Percentiles rank a stretch among this genome's conserved stretches.
phyloP scores from a whole-genome alignment of 2,113 vertebrate genomes.

The Phrynosoma blainvillii region DNA sequence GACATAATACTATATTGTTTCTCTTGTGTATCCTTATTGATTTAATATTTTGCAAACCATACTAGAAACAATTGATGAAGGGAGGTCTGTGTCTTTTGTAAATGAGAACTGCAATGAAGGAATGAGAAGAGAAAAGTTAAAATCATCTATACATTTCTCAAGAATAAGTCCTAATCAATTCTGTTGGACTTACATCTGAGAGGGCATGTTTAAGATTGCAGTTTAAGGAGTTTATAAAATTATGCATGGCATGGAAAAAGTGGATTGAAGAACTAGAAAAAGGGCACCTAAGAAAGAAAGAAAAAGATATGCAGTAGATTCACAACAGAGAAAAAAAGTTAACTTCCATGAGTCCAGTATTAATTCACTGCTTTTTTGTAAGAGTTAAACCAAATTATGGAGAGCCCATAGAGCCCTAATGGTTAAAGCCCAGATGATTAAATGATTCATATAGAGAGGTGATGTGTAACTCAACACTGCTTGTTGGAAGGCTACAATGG shows the following conservation, averaged over 20 bases:
- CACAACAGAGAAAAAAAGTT: background rate
- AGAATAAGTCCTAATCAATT: background rate
- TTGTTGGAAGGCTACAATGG: background rate
- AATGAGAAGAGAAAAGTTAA: no score
- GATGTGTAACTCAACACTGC: background rate
- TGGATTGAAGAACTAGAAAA: background rate
- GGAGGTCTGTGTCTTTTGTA: no score
- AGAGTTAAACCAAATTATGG: no score
- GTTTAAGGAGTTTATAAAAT: background rate
- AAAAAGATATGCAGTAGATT: background rate
- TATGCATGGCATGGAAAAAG: background rate
- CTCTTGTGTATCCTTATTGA: no score
- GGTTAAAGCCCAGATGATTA: background rate
- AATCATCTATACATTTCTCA: no score
- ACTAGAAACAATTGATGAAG: no score
- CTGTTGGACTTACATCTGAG: background rate
- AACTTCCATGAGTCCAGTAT: no score
- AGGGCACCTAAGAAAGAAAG: background rate
- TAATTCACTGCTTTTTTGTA: no score
- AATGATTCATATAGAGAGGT: background rate
- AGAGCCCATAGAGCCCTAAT: background rate
- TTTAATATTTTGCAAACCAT: no score
- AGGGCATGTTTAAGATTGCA: no score
- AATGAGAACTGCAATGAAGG: no score
- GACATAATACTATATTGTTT: no score